Evolutionary conservation across 2,888 invertebrate species (phyloP), one percentile per base, ranked within the genome.

Genomic region (Dimorphilus gyrociliatus): DNA sequence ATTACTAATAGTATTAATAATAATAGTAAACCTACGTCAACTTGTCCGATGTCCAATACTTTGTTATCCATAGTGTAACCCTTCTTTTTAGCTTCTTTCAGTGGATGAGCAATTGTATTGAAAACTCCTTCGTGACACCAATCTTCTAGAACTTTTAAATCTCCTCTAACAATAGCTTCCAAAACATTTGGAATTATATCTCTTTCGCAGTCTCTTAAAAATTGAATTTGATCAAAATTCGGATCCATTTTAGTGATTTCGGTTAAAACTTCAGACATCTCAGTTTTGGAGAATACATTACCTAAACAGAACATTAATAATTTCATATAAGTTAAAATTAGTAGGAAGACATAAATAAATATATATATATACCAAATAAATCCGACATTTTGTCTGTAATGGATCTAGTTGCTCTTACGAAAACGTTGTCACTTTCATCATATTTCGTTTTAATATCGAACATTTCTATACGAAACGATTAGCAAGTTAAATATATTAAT

Each of bases 171-270:
- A 75, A 92, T 84, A 0, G 94, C 86, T n/a, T 97, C 97, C 16
- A 99, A 69, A 34, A 99, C 79, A 62, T 97, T 97, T 18, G 97
- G 97, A 56, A 99, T 94, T 48, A 97, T 82, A 53, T 92, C 92
- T 33, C 74, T 76, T 59, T 90, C 88, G 59, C 92, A 94, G 55
- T 86, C 82, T 49, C 75, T 75, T 17, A 94, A 63, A 63, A 97
- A 99, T 52, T 75, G 72, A 30, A 67, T 79, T 44, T 82, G 78
- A 45, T 88, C 81, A 64, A 99, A 99, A 41, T 63, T 74, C 0
- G 90, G 88, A 63, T 99, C 97, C 40, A 92, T 74, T 68, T 88
- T 90, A 62, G 84, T 82, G 38, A 99, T 81, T 68, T 97, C 94
- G 0, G 94, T 97, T 36, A 99, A 67, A 0, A 90, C 90, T 65